These are phyloP conservation scores for Gymnocypris eckloni DNA, from an alignment of 2,797 vertebrate species.

Conservation along the genomic window DNA sequence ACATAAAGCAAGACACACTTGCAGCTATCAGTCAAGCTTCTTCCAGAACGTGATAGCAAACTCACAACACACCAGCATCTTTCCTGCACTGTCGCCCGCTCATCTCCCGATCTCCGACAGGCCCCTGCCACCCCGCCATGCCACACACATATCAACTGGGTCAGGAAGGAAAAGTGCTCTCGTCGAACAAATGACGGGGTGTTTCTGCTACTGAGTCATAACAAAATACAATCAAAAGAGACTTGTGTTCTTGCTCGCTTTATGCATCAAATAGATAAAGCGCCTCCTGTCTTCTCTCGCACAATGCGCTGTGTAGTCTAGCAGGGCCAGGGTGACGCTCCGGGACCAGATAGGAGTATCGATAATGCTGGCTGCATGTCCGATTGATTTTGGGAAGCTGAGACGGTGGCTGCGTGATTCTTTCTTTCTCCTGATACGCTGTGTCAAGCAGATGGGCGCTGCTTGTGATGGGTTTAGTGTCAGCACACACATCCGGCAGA, in stretches of 20 bases:
- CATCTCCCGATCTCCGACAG: constrained; percentile 54
- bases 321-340: constrained; percentile 54
- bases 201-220: constrained; percentile 77
- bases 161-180: constrained; percentile 60
- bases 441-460: constrained; percentile 65
- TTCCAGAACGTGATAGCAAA: constrained; percentile 50
- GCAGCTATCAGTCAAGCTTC: constrained; percentile 52
- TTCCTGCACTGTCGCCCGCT: constrained; percentile 58
- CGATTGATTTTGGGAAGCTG: constrained; percentile 71
- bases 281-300: constrained; percentile 49
- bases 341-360: constrained; percentile 66
- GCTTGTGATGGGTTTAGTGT: constrained; percentile 40
- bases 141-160: constrained; percentile 65
- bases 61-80: constrained; percentile 61
- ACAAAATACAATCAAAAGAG: constrained; percentile 71
- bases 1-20: constrained; percentile 23
- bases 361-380: constrained; percentile 68
- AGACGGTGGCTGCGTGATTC: constrained; percentile 58
- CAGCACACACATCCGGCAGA: constrained; percentile 36
- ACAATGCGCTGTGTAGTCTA: constrained; percentile 77
- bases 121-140: constrained; percentile 51
- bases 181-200: constrained; percentile 59
- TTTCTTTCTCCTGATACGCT: constrained; percentile 66
- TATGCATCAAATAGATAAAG: constrained; percentile 63
- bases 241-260: constrained; percentile 52